Evolutionary conservation across 2,797 vertebrate genomes (phyloP).

Genomic region (Cryptoprocta ferox): DNA sequence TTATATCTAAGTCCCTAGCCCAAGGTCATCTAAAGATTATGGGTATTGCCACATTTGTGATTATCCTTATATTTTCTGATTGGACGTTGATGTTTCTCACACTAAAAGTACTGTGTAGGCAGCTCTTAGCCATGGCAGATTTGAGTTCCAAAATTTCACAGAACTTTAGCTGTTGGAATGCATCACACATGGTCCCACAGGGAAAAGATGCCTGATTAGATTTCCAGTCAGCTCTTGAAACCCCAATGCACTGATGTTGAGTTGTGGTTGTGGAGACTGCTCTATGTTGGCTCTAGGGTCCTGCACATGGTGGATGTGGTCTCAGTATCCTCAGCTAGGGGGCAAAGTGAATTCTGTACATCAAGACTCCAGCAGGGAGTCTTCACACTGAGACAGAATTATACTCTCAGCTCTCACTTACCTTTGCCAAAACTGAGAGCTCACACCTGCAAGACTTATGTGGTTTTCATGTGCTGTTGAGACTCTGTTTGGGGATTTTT

Average conservation of each 20-base stretch:
- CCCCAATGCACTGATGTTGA: fast-evolving
- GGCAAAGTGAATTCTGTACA: background rate
- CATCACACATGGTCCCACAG: background rate
- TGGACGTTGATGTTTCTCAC: background rate
- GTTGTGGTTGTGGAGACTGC: background rate
- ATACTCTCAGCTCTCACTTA: background rate
- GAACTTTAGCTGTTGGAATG: background rate
- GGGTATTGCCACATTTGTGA: background rate
- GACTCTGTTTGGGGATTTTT: background rate
- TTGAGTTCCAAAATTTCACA: background rate
- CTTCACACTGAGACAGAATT: background rate
- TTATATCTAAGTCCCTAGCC: background rate
- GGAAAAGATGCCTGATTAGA: background rate
- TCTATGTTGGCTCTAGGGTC: background rate
- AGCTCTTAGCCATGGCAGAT: background rate
- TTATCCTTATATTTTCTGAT: background rate
- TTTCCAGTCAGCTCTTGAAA: background rate
- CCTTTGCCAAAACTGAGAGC: background rate
- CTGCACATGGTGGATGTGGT: fast-evolving
- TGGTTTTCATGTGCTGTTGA: background rate
- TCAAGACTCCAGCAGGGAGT: background rate
- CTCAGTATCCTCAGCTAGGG: background rate
- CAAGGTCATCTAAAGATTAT: background rate
- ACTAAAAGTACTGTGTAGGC: background rate
- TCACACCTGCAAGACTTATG: background rate